Evolutionary conservation across 2,797 vertebrate species (phyloP).

Genomic region (Artibeus jamaicensis): DNA sequence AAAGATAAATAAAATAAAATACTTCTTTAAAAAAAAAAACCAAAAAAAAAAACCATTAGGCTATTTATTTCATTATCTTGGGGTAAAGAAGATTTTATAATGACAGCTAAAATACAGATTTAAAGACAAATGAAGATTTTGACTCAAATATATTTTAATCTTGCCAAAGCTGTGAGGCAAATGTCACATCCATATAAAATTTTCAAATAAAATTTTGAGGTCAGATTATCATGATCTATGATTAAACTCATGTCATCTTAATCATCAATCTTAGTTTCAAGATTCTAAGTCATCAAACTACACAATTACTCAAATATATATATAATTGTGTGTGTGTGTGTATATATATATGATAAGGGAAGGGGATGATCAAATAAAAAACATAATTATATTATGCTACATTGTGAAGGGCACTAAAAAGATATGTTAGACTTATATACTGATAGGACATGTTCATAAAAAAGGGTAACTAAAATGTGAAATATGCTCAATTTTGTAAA

Average conservation of each 20-base stretch:
- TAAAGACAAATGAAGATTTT: not conserved
- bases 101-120: not conserved
- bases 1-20: no score
- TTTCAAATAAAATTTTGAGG: not conserved
- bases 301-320: not conserved
- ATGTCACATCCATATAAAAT: not conserved
- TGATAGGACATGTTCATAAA: not conserved
- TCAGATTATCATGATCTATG: not conserved
- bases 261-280: not conserved
- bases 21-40: no score
- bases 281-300: not conserved
- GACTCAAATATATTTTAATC: not conserved
- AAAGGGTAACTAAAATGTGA: not conserved
- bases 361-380: not conserved
- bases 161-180: not conserved
- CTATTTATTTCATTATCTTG: not conserved
- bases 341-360: not conserved
- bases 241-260: not conserved
- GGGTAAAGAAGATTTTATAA: not conserved
- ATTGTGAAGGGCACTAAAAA: not conserved
- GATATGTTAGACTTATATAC: not conserved
- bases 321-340: no score
- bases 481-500: not conserved
- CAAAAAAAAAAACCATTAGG: not conserved
- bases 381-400: not conserved